Percentiles rank a stretch among this genome's conserved stretches.
These are phyloP conservation scores for Tachystola acroxantha DNA, from an alignment of 2,888 invertebrate species.

Conservation along the genomic window DNA sequence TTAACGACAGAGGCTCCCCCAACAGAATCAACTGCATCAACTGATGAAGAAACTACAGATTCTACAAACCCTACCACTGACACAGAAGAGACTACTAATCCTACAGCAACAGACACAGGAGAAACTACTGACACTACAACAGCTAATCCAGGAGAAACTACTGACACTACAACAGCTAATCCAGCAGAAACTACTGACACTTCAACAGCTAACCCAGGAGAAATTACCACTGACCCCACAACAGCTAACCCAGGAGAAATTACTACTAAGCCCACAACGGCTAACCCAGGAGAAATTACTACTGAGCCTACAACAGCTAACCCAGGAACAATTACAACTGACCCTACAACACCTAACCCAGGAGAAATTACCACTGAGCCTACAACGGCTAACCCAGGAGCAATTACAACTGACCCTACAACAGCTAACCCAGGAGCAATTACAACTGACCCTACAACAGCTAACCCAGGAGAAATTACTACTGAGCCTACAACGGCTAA, in stretches of 20 bases:
- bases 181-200: not conserved
- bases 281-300: not conserved
- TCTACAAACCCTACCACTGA: slow-evolving; percentile 5
- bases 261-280: not conserved
- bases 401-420: not conserved
- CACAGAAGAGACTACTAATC: slow-evolving; percentile 5
- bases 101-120: not conserved
- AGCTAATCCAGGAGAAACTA: not conserved
- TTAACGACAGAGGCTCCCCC: slow-evolving; percentile 6
- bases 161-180: slow-evolving; percentile 5
- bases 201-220: not conserved
- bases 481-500: too few species aligned
- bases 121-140: not conserved
- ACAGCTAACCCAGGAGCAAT: not conserved
- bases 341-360: not conserved
- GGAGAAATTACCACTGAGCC: not conserved
- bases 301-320: slow-evolving; percentile 5
- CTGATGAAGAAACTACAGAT: not conserved
- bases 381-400: not conserved
- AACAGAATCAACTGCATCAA: slow-evolving; percentile 7
- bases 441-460: too few species aligned
- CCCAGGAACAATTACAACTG: not conserved
- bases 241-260: slow-evolving; percentile 4
- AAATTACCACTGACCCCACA: not conserved
- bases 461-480: too few species aligned